Evolutionary conservation across 2,888 invertebrate species (phyloP).

Genomic region (Charanyca ferruginea): DNA sequence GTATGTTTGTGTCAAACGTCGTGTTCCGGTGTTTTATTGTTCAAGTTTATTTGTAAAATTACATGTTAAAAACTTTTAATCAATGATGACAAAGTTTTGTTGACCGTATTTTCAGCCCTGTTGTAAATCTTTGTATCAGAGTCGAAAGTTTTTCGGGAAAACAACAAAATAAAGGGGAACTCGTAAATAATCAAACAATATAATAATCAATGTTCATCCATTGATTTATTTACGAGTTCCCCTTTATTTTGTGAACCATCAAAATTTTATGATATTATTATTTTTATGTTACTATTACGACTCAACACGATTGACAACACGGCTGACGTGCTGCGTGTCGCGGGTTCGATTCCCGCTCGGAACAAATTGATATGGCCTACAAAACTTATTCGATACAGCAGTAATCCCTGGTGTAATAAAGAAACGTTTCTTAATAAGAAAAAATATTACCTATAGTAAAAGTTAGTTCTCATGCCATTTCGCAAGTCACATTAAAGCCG

Average conservation of each 20-base stretch:
- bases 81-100: slow-evolving; percentile 45
- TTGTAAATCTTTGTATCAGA: slow-evolving; percentile 26
- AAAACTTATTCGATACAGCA: too few species aligned
- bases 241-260: not conserved
- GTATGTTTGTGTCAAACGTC: not conserved
- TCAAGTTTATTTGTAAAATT: slow-evolving; percentile 22
- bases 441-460: too few species aligned
- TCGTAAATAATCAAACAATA: too few species aligned
- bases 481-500: not conserved
- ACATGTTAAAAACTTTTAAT: slow-evolving; percentile 35
- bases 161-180: too few species aligned
- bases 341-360: too few species aligned
- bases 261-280: not conserved
- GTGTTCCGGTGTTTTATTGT: slow-evolving; percentile 10
- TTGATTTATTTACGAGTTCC: slow-evolving; percentile 24
- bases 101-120: not conserved
- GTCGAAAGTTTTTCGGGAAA: slow-evolving; percentile 37
- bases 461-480: not conserved
- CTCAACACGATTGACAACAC: too few species aligned
- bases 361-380: too few species aligned
- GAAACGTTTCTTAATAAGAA: too few species aligned
- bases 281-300: too few species aligned
- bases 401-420: too few species aligned
- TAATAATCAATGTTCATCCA: too few species aligned
- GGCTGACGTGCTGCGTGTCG: too few species aligned